Base-by-base conservation (phyloP, 1,140 invertebrate species). In the Lerema accius region DNA sequence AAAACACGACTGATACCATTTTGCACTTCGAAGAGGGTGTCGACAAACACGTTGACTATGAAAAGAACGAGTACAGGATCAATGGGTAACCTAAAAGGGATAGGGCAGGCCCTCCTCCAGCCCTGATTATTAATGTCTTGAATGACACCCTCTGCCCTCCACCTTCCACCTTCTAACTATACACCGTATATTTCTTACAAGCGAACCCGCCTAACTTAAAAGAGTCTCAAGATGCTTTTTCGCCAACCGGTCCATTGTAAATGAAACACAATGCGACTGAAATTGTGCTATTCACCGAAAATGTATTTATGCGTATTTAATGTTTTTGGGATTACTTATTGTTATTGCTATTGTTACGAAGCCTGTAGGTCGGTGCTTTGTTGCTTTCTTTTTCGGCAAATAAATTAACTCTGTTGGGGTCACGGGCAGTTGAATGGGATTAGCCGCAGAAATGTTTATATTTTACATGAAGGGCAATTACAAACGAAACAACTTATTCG, bases 231-330 rank as follows among this genome's bases (percentile, higher is more conserved):
- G 71, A 72, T 50, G 67, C 72, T 76, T 76, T 80, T 83, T 73
- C 59, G 72, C 60, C 55, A 60, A 55, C 63, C 64, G 59, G 67
- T 65, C 76, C 64, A 75, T 86, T 86, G 81, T 84, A 75, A 76
- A 82, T 68, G 67, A 62, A 69, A 77, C 73, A 86, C 81, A 86
- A 86, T 83, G 71, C 73, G 67, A 74, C 65, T 71, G 63, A 77
- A 86, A 82, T 80, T 82, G 71, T 67, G 72, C 75, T 79, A 78
- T 82, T 86, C 81, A 83, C 63, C 35, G 61, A 70, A 78, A 82
- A 69, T 79, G 66, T 77, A 77, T 76, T 77, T 74, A 37, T 37
- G 35, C n/a, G 35, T 37, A 75, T 78, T 77, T 69, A 72, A 72
- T 67, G 69, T 65, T 71, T 66, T 76, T 50, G 62, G 56, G 60